Percentiles rank a stretch among this genome's conserved stretches.
Evolutionary conservation across 2,888 invertebrate genomes (phyloP).

Genomic region (Cataglyphis livida): DNA sequence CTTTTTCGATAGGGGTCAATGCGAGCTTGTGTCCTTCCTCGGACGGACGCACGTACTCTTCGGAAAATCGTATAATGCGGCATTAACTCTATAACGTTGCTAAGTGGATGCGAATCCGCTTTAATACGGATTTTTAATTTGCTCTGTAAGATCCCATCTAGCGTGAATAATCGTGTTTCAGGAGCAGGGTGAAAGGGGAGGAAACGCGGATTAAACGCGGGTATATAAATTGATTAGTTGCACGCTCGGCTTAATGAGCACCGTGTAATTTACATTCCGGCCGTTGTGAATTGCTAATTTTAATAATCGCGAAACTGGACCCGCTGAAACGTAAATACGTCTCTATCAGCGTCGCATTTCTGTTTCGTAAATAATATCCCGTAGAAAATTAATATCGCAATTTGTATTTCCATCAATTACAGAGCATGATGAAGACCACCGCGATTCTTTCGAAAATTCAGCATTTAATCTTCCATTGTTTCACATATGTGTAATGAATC

Average conservation of each 20-base stretch:
- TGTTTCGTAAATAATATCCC: constrained; percentile 47
- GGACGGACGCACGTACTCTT: neutral
- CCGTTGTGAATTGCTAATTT: constrained; percentile 54
- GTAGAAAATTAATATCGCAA: constrained; percentile 55
- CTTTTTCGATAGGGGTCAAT: neutral
- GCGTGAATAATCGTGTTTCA: constrained; percentile 64
- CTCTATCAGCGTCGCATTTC: constrained; percentile 53
- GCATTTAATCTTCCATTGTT: constrained; percentile 39
- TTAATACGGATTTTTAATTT: constrained; percentile 68
- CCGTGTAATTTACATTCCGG: constrained; percentile 44
- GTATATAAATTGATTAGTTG: constrained; percentile 60
- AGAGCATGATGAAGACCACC: constrained; percentile 19
- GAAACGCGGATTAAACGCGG: constrained; percentile 49
- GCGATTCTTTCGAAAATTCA: constrained; percentile 51
- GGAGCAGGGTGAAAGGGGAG: neutral
- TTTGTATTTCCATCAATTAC: constrained; percentile 51
- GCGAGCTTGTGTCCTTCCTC: neutral
- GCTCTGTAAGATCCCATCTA: constrained; percentile 57
- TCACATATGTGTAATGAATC: constrained; percentile 33
- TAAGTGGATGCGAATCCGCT: constrained; percentile 53
- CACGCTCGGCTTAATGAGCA: constrained; percentile 55
- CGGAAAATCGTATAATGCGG: constrained; percentile 55
- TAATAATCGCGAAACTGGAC: constrained; percentile 56
- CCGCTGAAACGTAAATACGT: constrained; percentile 50
- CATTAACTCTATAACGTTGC: constrained; percentile 54